Evolutionary conservation across 2,113 vertebrate genomes (phyloP).

Genomic region (Rhegmatorhina hoffmannsi): DNA sequence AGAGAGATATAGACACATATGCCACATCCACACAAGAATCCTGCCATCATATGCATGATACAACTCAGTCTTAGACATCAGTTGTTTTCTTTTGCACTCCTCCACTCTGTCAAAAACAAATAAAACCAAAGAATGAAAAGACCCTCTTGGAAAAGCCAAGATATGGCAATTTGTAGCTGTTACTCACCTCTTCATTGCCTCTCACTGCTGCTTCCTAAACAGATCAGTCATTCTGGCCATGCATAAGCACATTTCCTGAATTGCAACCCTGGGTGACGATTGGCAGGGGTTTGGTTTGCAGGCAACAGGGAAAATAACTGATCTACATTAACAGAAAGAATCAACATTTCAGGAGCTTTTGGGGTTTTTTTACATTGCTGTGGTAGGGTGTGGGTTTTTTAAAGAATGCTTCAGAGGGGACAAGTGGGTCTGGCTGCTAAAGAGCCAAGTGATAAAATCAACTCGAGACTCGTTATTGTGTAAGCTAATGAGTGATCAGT

Average conservation of each 20-base stretch:
- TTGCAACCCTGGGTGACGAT: neutral
- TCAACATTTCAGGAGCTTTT: neutral
- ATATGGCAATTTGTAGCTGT: neutral
- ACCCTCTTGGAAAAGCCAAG: neutral
- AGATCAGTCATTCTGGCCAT: neutral
- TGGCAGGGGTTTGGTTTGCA: neutral
- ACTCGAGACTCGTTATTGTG: neutral
- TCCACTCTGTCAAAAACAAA: conserved; percentile 13
- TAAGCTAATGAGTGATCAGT: neutral
- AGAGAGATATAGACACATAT: neutral
- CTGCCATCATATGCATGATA: neutral
- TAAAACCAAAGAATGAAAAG: conserved; percentile 1
- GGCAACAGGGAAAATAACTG: neutral
- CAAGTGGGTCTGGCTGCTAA: conserved; percentile 8
- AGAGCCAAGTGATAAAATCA: conserved; percentile 20
- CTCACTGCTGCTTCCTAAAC: neutral
- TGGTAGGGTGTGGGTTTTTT: neutral
- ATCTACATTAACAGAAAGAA: neutral
- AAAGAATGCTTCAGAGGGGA: neutral
- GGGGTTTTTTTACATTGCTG: neutral
- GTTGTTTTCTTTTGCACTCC: conserved; percentile 29
- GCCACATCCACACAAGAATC: neutral
- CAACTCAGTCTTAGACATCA: neutral
- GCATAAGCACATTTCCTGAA: neutral
- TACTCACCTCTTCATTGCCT: neutral